phyloP scores from a whole-genome alignment of 2,113 vertebrate species.

The Rafetus swinhoei region DNA sequence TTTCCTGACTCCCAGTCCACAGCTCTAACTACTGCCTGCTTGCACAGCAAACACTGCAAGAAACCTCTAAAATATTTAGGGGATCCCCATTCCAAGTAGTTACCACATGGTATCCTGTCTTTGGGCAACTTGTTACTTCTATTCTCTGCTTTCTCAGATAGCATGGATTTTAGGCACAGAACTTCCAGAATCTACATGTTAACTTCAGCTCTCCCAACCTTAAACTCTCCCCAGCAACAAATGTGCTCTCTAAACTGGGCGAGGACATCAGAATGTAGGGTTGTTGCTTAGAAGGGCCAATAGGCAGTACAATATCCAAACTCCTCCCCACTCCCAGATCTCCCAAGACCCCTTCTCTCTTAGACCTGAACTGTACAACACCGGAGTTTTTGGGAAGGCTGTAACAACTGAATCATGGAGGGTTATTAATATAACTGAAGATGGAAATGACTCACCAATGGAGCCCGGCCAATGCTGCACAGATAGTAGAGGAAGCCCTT shows the following conservation, averaged over 20 bases:
- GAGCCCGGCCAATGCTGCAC: slow-evolving; percentile 80
- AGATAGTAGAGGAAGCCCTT: slow-evolving; percentile 92
- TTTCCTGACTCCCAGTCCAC: background rate
- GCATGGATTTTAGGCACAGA: background rate
- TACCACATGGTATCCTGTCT: background rate
- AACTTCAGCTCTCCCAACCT: background rate
- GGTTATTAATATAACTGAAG: background rate
- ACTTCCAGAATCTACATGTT: background rate
- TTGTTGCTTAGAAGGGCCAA: background rate
- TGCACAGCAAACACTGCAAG: background rate
- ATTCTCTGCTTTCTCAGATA: background rate
- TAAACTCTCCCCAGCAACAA: background rate
- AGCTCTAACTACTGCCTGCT: background rate
- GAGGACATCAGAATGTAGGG: background rate
- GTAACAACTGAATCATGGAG: background rate
- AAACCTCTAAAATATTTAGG: background rate
- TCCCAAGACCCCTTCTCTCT: background rate
- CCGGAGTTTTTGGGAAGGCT: background rate
- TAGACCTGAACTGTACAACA: background rate
- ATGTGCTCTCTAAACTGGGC: background rate
- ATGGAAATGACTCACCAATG: slow-evolving; percentile 82
- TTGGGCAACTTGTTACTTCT: background rate
- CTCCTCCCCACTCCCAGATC: background rate
- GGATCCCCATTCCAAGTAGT: background rate
- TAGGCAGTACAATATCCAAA: background rate